Base-by-base conservation (phyloP, 2,113 vertebrate genomes). In the Eulemur rufifrons region DNA sequence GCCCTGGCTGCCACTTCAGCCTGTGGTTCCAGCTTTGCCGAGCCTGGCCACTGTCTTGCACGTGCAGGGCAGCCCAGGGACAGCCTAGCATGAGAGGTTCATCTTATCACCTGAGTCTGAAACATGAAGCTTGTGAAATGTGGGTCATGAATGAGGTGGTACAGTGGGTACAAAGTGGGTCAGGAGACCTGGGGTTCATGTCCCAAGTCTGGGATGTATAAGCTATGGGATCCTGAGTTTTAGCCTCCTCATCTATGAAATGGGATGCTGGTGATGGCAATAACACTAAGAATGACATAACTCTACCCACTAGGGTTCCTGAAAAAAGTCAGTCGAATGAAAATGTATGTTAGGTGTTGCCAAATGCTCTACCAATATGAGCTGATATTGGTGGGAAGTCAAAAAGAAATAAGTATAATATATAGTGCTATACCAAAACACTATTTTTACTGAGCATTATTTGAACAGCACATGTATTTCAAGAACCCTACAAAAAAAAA, bases 401-500 rank as follows among this genome's bases (percentile, higher is more conserved):
- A 83, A 82, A 73, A n/a, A 63, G 32, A 63, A 69, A 23, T 23
- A 88, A 27, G 39, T 34, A 80, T 21, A 56, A 56, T 56, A 56
- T 8, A 50, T 0, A 73, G 52, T 64, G 32, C n/a, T 73, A 59
- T 15, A 63, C 12, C 59, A 45, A 89, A 34, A 17, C 13, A 42
- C 64, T 77, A 37, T 85, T 86, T 61, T 74, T 61, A 87, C 32
- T n/a, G 45, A 73, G 54, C 29, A 12, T 39, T 76, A 80, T 74
- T 14, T 95, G 73, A 74, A 88, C 71, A 88, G 32, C 61, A 82
- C 66, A 59, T n/a, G 27, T 89, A 90, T 85, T 96, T 94, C 32
- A 97, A 76, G 45, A 86, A 52, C 39, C n/a, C 61, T 63, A 86
- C 39, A 39, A 39, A 39, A 23, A 63, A 23, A 63, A 84, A 92